phyloP scores from a whole-genome alignment of 2,797 vertebrate species.

The Rhodeus uyekii region DNA sequence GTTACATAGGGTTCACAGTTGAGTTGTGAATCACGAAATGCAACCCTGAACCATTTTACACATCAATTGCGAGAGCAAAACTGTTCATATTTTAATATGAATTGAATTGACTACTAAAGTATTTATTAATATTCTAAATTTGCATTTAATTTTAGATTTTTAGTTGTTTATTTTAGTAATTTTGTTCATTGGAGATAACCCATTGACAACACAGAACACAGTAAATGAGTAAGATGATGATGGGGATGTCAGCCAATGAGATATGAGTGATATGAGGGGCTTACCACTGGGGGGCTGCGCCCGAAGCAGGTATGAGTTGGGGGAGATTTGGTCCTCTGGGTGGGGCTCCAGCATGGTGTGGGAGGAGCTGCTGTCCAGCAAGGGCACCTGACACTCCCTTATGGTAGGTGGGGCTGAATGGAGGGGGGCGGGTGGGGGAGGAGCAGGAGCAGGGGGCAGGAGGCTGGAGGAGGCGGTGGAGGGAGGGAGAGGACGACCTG shows the following conservation, averaged over 20 bases:
- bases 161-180: background rate
- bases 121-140: background rate
- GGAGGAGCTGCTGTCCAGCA: slow-evolving; percentile 98
- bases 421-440: slow-evolving; percentile 87
- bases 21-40: background rate
- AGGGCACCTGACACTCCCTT: slow-evolving; percentile 95
- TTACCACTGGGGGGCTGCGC: slow-evolving; percentile 92
- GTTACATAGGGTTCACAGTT: background rate
- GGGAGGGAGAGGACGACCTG: slow-evolving; percentile 98
- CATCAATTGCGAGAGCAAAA: too few relatives aligned
- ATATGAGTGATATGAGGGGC: slow-evolving; percentile 64
- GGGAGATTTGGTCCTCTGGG: slow-evolving; percentile 89
- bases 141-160: background rate
- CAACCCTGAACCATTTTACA: background rate
- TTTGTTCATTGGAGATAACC: background rate
- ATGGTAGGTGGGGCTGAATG: slow-evolving; percentile 89
- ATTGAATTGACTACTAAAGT: too few relatives aligned
- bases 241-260: slow-evolving; percentile 39
- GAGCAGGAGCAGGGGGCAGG: slow-evolving; percentile 87
- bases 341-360: slow-evolving; percentile 98
- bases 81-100: too few relatives aligned
- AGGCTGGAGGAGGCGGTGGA: slow-evolving; percentile 94
- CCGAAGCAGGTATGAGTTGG: slow-evolving; percentile 92
- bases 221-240: slow-evolving; percentile 43
- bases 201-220: background rate